Evolutionary conservation across 2,888 invertebrate species (phyloP), one percentile per base, ranked within the genome.

Genomic region (Eumacrocentrus americanus): DNA sequence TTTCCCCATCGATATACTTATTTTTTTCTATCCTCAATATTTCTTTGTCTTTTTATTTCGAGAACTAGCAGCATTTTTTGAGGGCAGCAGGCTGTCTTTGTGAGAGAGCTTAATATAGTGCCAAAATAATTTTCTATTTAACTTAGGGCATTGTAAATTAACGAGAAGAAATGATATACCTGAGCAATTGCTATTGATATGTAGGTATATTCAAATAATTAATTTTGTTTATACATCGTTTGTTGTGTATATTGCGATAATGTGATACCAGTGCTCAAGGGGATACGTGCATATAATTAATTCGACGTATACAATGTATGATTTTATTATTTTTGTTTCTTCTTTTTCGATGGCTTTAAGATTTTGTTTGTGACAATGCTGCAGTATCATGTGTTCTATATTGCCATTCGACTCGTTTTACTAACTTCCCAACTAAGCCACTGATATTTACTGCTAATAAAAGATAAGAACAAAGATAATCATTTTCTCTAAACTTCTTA

Each of bases 71-170:
- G 56, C 55, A 58, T 58, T 55, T 58, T 58, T 64, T n/a, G n/a
- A 52, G 56, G 72, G 69, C 74, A 72, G 71, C 72, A 66, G 74
- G 69, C 74, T 73, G 74, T 64, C 68, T 58, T 38, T 37, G 61
- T 62, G 67, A 16, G 37, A 47, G 53, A 52, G 18, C 23, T 48
- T 18, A 14, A 46, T 57, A 60, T 64, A 65, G 64, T 62, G 67
- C 65, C 67, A 67, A 67, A 53, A n/a, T 53, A 38, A 47, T 46
- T 59, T 53, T 59, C 11, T 47, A 59, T 59, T 25, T 16, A 35
- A 52, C 20, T 47, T 25, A 29, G 22, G 44, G 12, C n/a, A 34
- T 38, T 18, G 34, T 12, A 12, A 22, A 51, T 51, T 23, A 23
- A 37, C 4, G 37, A 51, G 3, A n/a, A 22, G 5, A 20, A 11